These are phyloP conservation scores for Chelonus formosanus DNA, from an alignment of 2,888 invertebrate genomes.

Conservation along the genomic window DNA sequence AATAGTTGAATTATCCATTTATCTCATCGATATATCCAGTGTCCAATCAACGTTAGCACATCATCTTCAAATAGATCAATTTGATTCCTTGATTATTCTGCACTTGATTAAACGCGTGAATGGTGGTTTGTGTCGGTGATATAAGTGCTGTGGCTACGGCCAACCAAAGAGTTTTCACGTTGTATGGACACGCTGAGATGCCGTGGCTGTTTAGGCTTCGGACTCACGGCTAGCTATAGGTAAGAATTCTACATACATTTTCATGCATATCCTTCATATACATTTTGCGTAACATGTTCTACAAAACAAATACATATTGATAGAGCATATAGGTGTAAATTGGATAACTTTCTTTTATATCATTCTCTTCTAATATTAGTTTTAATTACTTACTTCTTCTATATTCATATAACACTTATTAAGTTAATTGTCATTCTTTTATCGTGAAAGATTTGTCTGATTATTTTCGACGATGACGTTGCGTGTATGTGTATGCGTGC, in stretches of 20 bases:
- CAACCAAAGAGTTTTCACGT: slow-evolving; percentile 45
- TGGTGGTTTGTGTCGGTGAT: slow-evolving; percentile 33
- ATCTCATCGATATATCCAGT: slow-evolving; percentile 45
- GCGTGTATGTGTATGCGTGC: slow-evolving; percentile 24
- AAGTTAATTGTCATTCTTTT: slow-evolving; percentile 18
- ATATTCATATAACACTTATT: not conserved
- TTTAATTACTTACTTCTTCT: too few relatives aligned
- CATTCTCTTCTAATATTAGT: too few relatives aligned
- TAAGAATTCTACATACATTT: slow-evolving; percentile 43
- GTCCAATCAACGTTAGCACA: too few relatives aligned
- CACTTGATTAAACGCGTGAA: too few relatives aligned
- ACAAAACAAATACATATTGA: too few relatives aligned
- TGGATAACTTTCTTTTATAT: too few relatives aligned
- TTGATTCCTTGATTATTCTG: too few relatives aligned
- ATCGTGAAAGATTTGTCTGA: slow-evolving; percentile 40
- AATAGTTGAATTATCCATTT: slow-evolving; percentile 49
- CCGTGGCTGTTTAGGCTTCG: slow-evolving; percentile 59
- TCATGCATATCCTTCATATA: not conserved
- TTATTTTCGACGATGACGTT: slow-evolving; percentile 61
- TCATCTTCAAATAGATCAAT: not conserved
- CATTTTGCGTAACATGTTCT: too few relatives aligned
- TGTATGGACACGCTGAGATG: slow-evolving; percentile 60
- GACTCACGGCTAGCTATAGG: slow-evolving; percentile 61
- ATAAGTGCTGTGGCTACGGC: slow-evolving; percentile 12
- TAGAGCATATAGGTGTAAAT: too few relatives aligned